phyloP scores from a whole-genome alignment of 2,797 vertebrate genomes.

The Leucoraja ocellata region DNA sequence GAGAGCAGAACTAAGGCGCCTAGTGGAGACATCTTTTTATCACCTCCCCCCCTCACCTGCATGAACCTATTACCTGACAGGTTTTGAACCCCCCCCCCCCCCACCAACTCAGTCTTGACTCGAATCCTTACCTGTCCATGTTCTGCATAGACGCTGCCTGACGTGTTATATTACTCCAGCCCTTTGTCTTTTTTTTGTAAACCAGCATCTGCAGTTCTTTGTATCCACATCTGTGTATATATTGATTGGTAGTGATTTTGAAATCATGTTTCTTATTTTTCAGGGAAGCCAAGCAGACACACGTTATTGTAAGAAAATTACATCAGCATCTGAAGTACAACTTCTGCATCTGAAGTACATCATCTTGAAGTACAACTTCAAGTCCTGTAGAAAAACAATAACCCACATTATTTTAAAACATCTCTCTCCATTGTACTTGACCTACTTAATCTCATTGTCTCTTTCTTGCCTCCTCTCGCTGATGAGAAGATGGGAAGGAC shows the following conservation, averaged over 20 bases:
- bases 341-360: no score
- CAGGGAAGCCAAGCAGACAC: not conserved
- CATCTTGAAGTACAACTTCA: not conserved
- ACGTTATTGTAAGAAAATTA: not conserved
- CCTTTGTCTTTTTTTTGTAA: no score
- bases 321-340: not conserved
- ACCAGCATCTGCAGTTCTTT: no score
- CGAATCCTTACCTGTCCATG: no score
- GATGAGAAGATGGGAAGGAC: not conserved
- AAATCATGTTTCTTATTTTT: not conserved
- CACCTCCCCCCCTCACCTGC: no score
- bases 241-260: not conserved
- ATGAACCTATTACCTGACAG: no score
- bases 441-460: not conserved
- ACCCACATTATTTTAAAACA: not conserved
- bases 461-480: not conserved
- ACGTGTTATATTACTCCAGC: no score
- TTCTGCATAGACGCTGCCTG: no score
- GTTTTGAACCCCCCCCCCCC: no score
- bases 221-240: not conserved
- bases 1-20: no score
- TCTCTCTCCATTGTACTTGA: not conserved
- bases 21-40: no score
- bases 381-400: not conserved
- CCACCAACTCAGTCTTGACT: no score